Evolutionary conservation across 2,113 vertebrate genomes (phyloP), one percentile per base, ranked within the genome.

Genomic region (Eclectus roratus): DNA sequence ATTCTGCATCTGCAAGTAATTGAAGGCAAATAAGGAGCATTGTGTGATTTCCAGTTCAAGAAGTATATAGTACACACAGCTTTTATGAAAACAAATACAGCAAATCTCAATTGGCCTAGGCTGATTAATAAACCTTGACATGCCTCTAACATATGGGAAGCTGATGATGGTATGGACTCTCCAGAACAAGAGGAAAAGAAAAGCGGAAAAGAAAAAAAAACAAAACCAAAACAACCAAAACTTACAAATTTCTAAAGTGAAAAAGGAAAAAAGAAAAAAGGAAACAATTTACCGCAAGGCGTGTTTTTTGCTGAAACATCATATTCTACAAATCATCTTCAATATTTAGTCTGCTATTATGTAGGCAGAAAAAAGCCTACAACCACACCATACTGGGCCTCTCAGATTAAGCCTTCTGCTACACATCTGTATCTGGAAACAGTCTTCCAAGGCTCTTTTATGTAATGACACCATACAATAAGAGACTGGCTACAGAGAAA

Each of bases 1-100:
- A 39, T 66, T 97, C 89, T 93, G 93, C 97, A 98, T 98, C 97
- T 98, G 97, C 18, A 93, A 96, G 83, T 97, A 95, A 98, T 97
- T 96, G 97, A 94, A 97, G 78, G 90, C 92, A 97, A 98, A 97
- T 91, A 96, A 90, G 96, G 89, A 97, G 80, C 82, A 85, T 74
- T 93, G 89, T 80, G 27, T 21, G 52, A 96, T 96, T 97, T 97
- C 95, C 87, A 81, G 60, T 92, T 95, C 89, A 85, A 95, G 92
- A 94, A 95, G 80, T 91, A 95, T 49, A 88, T 39, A 88, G 76
- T 50, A 85, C 70, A 85, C 88, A 78, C 1, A 55, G 78, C 74
- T 97, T 96, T 97, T 96, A 94, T 97, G 96, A 98, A 97, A 95
- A 90, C 87, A 97, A 98, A 97, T 93, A 97, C 74, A 86, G 76